Evolutionary conservation across 2,888 invertebrate species (phyloP), one percentile per base, ranked within the genome.

Genomic region (Anorthoa munda): DNA sequence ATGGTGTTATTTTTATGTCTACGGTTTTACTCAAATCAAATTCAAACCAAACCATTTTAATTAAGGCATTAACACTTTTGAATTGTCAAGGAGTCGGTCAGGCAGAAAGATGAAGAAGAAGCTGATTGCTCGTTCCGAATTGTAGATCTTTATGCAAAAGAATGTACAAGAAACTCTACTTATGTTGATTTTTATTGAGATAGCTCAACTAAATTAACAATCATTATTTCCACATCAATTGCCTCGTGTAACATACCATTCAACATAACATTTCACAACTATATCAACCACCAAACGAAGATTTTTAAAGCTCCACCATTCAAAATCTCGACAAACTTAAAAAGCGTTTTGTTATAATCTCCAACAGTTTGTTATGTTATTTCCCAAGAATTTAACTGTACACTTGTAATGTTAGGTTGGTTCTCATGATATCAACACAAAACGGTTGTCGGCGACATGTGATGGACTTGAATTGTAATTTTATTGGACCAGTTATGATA

Each of bases 311-410:
- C 12, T 26, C 21, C 18, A 53, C 46, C 26, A 31, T 63, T 59
- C 31, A 21, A 63, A 66, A 51, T 39, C 60, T 53, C n/a, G 67
- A 65, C 48, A 50, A 66, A 70, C 53, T 50, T 48, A 51, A 45
- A 53, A 69, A 75, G 4, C 69, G 17, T 79, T 76, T 79, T 66
- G 64, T 72, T 81, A 59, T 72, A 77, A 60, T 26, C n/a, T 21
- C 12, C 21, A 18, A 21, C n/a, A 61, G 53, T 75, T 53, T 69
- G 65, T 68, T 68, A 60, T 70, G 55, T 66, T 72, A 64, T 50
- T 79, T 81, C 80, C 21, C 68, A 68, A 72, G 81, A 81, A 83
- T 51, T 80, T 81, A 81, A 83, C 84, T 70, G 78, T 70, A 81
- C 60, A 46, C 68, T 67, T 50, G 66, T 74, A 61, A 66, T 31